phyloP scores from a whole-genome alignment of 2,888 invertebrate species.

The Cataglyphis altisquamis region DNA sequence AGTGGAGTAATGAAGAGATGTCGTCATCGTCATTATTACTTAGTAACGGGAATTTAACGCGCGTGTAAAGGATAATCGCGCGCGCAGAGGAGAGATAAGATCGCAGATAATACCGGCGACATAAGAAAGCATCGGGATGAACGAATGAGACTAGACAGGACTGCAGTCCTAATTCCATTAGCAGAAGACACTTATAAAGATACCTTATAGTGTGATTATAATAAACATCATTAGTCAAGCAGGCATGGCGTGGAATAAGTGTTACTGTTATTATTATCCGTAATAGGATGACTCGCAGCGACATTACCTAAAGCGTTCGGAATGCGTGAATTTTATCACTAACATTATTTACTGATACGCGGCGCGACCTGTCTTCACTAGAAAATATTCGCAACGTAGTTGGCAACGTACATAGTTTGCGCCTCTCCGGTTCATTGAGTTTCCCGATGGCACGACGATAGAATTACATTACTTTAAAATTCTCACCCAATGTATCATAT shows the following conservation, averaged over 20 bases:
- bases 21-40: conserved; percentile 67
- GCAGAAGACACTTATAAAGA: conserved; percentile 75
- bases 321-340: conserved; percentile 28
- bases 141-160: conserved; percentile 49
- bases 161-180: conserved; percentile 79
- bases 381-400: conserved; percentile 20
- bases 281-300: conserved; percentile 4
- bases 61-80: conserved; percentile 39
- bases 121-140: conserved; percentile 53
- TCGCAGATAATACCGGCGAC: conserved; percentile 46
- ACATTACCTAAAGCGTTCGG: conserved; percentile 35
- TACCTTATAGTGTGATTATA: conserved; percentile 77
- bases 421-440: not conserved
- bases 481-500: conserved; percentile 12
- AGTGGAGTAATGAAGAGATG: conserved; percentile 71
- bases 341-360: conserved; percentile 4
- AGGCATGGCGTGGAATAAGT: conserved; percentile 72
- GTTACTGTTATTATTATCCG: conserved; percentile 75
- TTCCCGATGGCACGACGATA: conserved; percentile 16
- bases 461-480: conserved; percentile 27
- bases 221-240: conserved; percentile 64
- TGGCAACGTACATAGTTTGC: conserved; percentile 21
- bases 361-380: not conserved
- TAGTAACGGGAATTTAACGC: conserved; percentile 49
- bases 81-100: conserved; percentile 37